Evolutionary conservation across 1,140 invertebrate species (phyloP), one percentile per base, ranked within the genome.

Genomic region (Zaprionus davidi): DNA sequence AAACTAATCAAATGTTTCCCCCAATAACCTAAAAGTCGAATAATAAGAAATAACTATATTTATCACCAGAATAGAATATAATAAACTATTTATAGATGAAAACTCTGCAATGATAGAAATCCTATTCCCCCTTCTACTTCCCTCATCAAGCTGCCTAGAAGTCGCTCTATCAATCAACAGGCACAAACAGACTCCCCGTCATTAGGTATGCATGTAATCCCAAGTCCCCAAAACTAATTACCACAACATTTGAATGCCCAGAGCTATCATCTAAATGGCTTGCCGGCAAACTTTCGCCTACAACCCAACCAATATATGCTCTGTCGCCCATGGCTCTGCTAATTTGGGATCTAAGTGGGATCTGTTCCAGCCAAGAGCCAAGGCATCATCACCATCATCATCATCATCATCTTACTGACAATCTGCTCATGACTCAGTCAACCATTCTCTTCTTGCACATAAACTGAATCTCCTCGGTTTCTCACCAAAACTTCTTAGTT

Each of bases 191-290:
- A 51, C 46, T 5, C 11, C 6, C 6, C 9, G 57, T 41, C 36
- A 28, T 41, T 38, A 13, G 3, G 17, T 24, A 15, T 56, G 31
- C 28, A 17, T 17, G 53, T 24, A 38, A 24, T n/a, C 9, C 5
- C 51, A 56, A 49, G 24, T 22, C 44, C 44, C 58, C 63, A 63
- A 83, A 86, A 86, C 84, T 88, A 86, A 86, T 86, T 86, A 86
- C 79, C 77, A 78, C 56, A 64, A 46, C 49, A 57, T 58, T 49
- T 79, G 70, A 77, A 71, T 77, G 73, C 80, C 83, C 73, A 15
- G 15, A 56, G 72, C 59, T 70, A 70, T 87, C 73, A 83, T 85
- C 72, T 12, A 86, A 87, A 79, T 86, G 79, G 31, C 31, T 71
- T 79, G 31, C 49, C 38, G 44, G 51, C 24, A 36, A 44, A 44